phyloP scores from a whole-genome alignment of 2,113 vertebrate genomes.

The Anarrhichthys ocellatus region DNA sequence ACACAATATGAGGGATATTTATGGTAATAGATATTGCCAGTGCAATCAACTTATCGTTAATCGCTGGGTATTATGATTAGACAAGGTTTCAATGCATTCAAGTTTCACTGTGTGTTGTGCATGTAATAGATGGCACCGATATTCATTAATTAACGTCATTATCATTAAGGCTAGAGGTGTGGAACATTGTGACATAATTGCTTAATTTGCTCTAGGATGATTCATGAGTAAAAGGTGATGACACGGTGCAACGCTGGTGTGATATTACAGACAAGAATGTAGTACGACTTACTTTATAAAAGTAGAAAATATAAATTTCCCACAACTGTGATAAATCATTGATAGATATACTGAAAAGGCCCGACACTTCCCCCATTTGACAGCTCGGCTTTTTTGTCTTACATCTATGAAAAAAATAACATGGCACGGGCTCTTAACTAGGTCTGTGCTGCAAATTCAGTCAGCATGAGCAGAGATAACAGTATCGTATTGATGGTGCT shows the following conservation, averaged over 20 bases:
- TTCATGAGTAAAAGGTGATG: neutral
- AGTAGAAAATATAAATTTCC: neutral
- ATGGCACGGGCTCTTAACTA: constrained; percentile 7
- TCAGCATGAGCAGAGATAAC: constrained; percentile 6
- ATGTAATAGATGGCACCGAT: neutral
- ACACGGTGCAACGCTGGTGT: neutral
- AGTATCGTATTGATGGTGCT: neutral
- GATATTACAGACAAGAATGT: neutral
- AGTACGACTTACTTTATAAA: neutral
- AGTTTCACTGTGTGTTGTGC: neutral
- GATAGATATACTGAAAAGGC: neutral
- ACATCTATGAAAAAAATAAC: neutral
- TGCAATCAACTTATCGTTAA: neutral
- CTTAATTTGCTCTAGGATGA: neutral
- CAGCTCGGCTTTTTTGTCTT: neutral
- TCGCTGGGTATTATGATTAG: neutral
- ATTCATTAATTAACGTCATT: neutral
- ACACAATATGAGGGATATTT: neutral
- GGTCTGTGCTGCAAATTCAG: constrained; percentile 23
- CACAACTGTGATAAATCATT: neutral
- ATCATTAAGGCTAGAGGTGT: neutral
- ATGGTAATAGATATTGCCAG: neutral
- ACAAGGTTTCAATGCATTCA: neutral
- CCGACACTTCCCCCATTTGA: neutral
- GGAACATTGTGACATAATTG: neutral